A percentile compares a stretch with the other conserved stretches of the same genome.
phyloP scores from a whole-genome alignment of 2,888 invertebrate species.

The Heliconius cydno region DNA sequence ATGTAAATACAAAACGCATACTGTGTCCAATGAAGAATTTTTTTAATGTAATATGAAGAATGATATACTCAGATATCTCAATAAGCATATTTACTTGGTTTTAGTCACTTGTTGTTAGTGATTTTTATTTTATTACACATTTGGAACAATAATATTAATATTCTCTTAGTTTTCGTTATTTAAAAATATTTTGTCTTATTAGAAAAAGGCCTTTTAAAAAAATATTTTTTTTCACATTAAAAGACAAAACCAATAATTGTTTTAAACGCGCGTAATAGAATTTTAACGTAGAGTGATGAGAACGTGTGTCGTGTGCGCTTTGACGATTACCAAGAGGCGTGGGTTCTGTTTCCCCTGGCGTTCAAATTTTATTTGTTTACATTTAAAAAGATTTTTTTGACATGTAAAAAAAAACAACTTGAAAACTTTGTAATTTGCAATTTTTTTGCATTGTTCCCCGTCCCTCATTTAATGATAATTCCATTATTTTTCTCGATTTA shows the following conservation, averaged over 20 bases:
- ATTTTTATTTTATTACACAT: neutral
- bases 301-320: too few relatives aligned
- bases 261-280: too few relatives aligned
- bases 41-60: slow-evolving; percentile 13
- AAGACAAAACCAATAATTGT: too few relatives aligned
- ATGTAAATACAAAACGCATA: slow-evolving; percentile 28
- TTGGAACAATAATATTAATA: slow-evolving; percentile 10
- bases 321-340: too few relatives aligned
- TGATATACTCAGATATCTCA: slow-evolving; percentile 22
- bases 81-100: slow-evolving; percentile 12
- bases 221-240: too few relatives aligned
- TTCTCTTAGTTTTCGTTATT: neutral
- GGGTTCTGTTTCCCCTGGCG: too few relatives aligned
- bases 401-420: neutral
- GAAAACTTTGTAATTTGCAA: neutral
- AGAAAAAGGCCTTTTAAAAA: too few relatives aligned
- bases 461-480: neutral
- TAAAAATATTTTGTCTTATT: too few relatives aligned
- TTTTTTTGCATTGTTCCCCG: too few relatives aligned
- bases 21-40: slow-evolving; percentile 17
- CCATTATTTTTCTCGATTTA: neutral
- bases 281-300: too few relatives aligned
- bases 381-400: too few relatives aligned
- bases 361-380: too few relatives aligned
- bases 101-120: slow-evolving; percentile 1